These are phyloP conservation scores for Pterocles orientalis DNA, from an alignment of 2,113 vertebrate genomes.

Conservation along the genomic window DNA sequence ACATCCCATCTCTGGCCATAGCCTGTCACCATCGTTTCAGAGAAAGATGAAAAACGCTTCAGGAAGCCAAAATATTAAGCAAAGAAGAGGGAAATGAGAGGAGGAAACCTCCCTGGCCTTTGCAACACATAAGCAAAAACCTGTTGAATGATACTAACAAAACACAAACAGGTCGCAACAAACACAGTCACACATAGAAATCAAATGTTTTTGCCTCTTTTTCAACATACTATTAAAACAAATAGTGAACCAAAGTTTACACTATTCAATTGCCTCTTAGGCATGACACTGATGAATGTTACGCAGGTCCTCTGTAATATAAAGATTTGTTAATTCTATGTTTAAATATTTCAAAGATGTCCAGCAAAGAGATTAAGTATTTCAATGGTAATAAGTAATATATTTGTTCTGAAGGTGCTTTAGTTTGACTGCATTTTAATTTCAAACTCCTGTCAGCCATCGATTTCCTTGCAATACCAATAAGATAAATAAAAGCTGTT, in stretches of 20 bases:
- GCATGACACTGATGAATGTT: background rate
- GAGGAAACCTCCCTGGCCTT: background rate
- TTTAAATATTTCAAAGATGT: background rate
- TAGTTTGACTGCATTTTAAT: background rate
- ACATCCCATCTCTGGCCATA: background rate
- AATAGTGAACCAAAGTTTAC: background rate
- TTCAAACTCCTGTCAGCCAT: background rate
- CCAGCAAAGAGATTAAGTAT: background rate
- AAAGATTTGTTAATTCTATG: background rate
- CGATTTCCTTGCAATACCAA: background rate
- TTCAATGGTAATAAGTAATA: background rate
- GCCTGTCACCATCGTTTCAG: background rate
- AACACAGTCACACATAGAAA: background rate
- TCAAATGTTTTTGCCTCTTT: background rate
- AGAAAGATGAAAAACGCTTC: background rate
- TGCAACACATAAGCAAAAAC: background rate
- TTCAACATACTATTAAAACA: background rate
- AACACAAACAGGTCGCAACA: background rate
- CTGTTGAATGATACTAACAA: background rate
- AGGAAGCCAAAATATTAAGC: background rate
- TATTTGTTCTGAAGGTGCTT: background rate
- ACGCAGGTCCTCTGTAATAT: background rate
- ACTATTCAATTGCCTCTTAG: background rate
- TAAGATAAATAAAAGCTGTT: constrained; percentile 2
- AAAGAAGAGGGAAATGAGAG: background rate